These are phyloP conservation scores for Nipponacmea schrenckii DNA, from an alignment of 2,888 invertebrate genomes.

Conservation along the genomic window DNA sequence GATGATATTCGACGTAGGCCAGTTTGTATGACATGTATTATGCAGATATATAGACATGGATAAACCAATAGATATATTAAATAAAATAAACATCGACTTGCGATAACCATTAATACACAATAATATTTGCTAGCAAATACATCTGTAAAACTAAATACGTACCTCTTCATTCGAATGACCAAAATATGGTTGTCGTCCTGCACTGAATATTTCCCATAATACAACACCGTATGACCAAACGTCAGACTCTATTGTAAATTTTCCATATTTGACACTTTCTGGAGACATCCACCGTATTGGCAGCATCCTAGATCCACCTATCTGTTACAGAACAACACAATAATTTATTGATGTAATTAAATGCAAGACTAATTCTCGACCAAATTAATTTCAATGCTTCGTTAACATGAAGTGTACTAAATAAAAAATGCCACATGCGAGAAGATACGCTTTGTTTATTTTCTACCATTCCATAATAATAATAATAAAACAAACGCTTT, in stretches of 20 bases:
- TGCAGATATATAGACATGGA: neutral
- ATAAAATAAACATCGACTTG: neutral
- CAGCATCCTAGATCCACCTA: slow-evolving; percentile 65
- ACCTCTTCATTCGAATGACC: slow-evolving; percentile 70
- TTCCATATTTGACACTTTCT: slow-evolving; percentile 68
- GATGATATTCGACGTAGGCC: neutral
- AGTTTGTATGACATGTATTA: neutral
- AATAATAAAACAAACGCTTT: too few species aligned
- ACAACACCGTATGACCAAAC: slow-evolving; percentile 70
- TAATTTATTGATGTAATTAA: neutral
- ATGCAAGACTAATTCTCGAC: too few species aligned
- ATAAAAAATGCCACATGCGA: too few species aligned
- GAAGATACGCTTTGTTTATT: too few species aligned
- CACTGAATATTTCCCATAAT: slow-evolving; percentile 69
- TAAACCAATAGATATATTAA: slow-evolving; percentile 6
- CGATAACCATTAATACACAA: neutral
- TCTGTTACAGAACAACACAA: slow-evolving; percentile 36
- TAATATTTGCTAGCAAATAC: neutral
- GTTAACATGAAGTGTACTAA: too few species aligned
- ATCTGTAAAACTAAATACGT: slow-evolving; percentile 14
- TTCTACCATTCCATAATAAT: too few species aligned
- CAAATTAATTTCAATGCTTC: too few species aligned
- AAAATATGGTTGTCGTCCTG: slow-evolving; percentile 69
- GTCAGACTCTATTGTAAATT: slow-evolving; percentile 69
- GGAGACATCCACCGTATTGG: slow-evolving; percentile 70